Evolutionary conservation across 2,113 vertebrate genomes (phyloP), one percentile per base, ranked within the genome.

Genomic region (Zosterops pallidus): DNA sequence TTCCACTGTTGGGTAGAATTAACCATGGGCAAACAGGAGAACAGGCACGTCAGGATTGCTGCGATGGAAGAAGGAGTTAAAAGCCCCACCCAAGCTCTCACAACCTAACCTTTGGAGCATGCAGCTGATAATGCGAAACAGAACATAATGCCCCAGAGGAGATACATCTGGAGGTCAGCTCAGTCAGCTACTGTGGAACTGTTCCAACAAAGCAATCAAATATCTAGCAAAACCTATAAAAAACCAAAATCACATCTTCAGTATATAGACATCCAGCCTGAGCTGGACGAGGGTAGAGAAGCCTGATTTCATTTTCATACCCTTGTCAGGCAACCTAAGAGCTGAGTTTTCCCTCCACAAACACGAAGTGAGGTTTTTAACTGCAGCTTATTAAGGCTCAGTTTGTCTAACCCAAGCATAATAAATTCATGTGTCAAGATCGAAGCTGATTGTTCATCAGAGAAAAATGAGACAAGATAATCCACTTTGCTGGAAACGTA

Each of bases 121-220:
- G 89, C 86, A 86, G 80, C 90, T 89, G 91, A 96, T 97, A 95
- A 97, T 96, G 86, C 1, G 56, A 96, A 97, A 95, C 88, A 92
- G 94, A 96, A 96, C 94, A 91, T 94, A 95, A 95, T 93, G 93
- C 91, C 86, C 94, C 0, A 50, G 96, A 97, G 97, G 94, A 96
- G 91, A 92, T 89, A 81, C 92, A 96, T 93, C 96, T 97, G 82
- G 92, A 96, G 94, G 91, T 97, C 96, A 97, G 90, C 86, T 96
- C 83, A 71, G 83, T 96, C 91, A 95, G 81, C 96, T 92, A 89
- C 62, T 4, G 10, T 97, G 96, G 92, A 96, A 92, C 83, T 23
- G n/a, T 96, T 95, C 86, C 95, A 97, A 94, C 81, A 95, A 95
- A 95, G 95, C 93, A 97, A 96, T 97, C 97, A 97, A 95, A 96